phyloP scores from a whole-genome alignment of 2,113 vertebrate species.

The Octodon degus region DNA sequence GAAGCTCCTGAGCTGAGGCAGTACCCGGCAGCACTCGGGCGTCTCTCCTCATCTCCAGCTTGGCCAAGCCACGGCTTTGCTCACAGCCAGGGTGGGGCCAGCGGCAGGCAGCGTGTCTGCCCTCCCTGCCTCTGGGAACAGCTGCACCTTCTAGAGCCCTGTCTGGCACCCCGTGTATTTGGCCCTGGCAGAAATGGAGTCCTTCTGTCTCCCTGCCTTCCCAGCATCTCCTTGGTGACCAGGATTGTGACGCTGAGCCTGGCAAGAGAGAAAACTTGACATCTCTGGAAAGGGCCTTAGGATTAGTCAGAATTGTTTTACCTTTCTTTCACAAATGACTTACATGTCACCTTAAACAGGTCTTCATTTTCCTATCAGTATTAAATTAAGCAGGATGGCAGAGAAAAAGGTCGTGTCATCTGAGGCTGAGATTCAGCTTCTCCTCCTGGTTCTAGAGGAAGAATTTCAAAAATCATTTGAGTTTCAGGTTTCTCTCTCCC shows the following conservation, averaged over 20 bases:
- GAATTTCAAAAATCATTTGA: neutral
- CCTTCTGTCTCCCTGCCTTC: conserved; percentile 12
- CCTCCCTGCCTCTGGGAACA: conserved; percentile 4
- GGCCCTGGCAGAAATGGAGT: neutral
- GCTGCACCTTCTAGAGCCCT: conserved; percentile 5
- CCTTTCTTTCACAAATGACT: conserved; percentile 14
- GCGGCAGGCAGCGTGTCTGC: neutral
- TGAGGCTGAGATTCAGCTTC: neutral
- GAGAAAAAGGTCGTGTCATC: neutral
- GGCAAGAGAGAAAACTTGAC: neutral
- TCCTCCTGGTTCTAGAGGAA: neutral
- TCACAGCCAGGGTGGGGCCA: neutral
- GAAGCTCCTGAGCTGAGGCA: neutral
- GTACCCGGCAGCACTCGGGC: neutral
- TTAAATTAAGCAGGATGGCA: neutral
- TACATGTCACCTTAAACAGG: neutral
- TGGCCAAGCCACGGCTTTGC: neutral
- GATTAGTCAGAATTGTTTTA: neutral
- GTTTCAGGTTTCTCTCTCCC: neutral
- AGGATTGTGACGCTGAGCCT: neutral
- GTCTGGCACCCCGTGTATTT: neutral
- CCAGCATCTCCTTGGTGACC: neutral
- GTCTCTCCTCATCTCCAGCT: neutral
- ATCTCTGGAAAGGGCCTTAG: neutral
- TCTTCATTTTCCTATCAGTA: neutral